These are phyloP conservation scores for Eupsittula cactorum DNA, from an alignment of 2,113 vertebrate genomes.

Conservation along the genomic window DNA sequence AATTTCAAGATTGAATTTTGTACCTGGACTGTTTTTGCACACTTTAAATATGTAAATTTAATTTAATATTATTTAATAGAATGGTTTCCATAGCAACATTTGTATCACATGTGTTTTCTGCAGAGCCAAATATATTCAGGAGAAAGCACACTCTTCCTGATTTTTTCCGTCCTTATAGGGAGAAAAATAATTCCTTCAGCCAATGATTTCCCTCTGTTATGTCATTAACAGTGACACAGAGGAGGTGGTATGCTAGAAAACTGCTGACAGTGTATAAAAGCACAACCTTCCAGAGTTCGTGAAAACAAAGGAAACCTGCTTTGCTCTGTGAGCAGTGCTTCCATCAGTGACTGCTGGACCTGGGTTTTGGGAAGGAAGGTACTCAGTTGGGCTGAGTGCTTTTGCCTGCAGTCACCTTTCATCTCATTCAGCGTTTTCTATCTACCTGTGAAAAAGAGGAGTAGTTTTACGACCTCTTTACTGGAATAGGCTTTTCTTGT, in stretches of 20 bases:
- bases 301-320: neutral
- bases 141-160: neutral
- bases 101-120: slow-evolving; percentile 19
- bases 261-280: neutral
- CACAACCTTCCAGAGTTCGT: neutral
- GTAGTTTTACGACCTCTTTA: neutral
- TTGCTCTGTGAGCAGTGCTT: neutral
- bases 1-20: slow-evolving; percentile 24
- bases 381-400: rapidly evolving
- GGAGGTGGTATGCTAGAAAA: neutral
- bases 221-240: neutral
- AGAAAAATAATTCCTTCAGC: neutral
- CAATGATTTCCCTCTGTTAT: neutral
- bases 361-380: neutral
- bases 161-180: neutral
- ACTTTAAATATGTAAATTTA: slow-evolving; percentile 20
- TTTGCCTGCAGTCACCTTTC: neutral
- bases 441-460: rapidly evolving
- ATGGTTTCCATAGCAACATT: slow-evolving; percentile 66
- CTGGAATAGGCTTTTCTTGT: neutral
- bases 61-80: slow-evolving; percentile 63
- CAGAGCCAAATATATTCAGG: slow-evolving; percentile 32
- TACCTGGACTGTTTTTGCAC: neutral
- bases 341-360: neutral
- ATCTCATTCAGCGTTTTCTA: neutral